Conservation (phyloP, 2,888 invertebrate species). For the Caenorhabditis panamensis region DNA sequence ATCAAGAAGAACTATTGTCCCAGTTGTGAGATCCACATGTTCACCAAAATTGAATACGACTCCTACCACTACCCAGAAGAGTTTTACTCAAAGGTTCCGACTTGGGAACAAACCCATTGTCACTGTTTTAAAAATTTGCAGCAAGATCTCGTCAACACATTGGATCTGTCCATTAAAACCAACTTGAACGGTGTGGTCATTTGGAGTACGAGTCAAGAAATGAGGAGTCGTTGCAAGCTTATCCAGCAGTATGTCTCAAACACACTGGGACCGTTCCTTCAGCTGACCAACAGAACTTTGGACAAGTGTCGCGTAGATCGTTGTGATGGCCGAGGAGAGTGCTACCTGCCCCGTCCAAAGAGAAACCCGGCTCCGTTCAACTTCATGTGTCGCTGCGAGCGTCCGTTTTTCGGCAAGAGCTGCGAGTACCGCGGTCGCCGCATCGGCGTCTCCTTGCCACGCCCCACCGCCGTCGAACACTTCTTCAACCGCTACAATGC, state of each 20-base stretch:
- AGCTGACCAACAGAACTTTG: slow-evolving; percentile 29
- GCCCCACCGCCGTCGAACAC: slow-evolving; percentile 11
- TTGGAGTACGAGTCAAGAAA: slow-evolving; percentile 70
- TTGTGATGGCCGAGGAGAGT: slow-evolving; percentile 44
- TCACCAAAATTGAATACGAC: slow-evolving; percentile 77
- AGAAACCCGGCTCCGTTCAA: slow-evolving; percentile 48
- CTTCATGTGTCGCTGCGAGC: slow-evolving; percentile 46
- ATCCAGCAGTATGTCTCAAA: slow-evolving; percentile 61
- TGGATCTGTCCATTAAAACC: slow-evolving; percentile 68
- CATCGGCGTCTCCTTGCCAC: slow-evolving; percentile 33
- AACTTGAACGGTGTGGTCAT: slow-evolving; percentile 71
- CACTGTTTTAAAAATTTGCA: slow-evolving; percentile 48
- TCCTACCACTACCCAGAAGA: slow-evolving; percentile 62
- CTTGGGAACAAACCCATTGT: neutral
- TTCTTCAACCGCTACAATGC: slow-evolving; percentile 41
- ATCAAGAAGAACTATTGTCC: slow-evolving; percentile 50
- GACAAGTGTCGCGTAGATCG: slow-evolving; percentile 47
- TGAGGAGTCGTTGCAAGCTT: slow-evolving; percentile 61
- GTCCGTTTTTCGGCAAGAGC: slow-evolving; percentile 41
- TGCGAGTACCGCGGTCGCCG: slow-evolving; percentile 44
- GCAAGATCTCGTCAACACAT: slow-evolving; percentile 70
- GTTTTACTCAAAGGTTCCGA: slow-evolving; percentile 59
- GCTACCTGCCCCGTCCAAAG: slow-evolving; percentile 42
- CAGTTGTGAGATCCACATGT: slow-evolving; percentile 63
- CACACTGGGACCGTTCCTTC: slow-evolving; percentile 60